These are phyloP conservation scores for Cryptotis parvus DNA, from an alignment of 2,113 vertebrate species.

Conservation along the genomic window DNA sequence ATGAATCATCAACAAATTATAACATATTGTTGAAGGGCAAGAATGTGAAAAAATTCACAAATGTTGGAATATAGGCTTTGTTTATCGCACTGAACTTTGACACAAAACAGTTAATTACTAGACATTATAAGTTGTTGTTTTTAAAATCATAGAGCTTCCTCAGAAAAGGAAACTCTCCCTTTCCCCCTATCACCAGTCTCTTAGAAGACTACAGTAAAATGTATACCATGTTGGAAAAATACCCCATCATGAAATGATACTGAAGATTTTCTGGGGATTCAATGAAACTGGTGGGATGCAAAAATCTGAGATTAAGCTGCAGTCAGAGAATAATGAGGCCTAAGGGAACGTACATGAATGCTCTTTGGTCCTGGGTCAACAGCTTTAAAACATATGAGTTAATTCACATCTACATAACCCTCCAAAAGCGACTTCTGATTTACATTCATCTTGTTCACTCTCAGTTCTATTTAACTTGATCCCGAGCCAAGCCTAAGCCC, in stretches of 20 bases:
- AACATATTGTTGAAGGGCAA: too few species aligned
- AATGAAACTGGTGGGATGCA: constrained; percentile 20
- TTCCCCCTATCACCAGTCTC: background rate
- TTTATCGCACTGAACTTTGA: too few species aligned
- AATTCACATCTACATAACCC: constrained; percentile 21
- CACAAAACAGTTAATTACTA: too few species aligned
- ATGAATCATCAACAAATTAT: too few species aligned
- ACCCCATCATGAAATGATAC: constrained; percentile 9
- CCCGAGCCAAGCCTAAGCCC: constrained; percentile 24
- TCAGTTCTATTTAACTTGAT: constrained; percentile 15
- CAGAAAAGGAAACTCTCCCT: too few species aligned
- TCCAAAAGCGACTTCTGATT: constrained; percentile 40
- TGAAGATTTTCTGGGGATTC: constrained; percentile 32
- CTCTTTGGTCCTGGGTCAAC: constrained; percentile 24
- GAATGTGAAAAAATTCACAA: too few species aligned
- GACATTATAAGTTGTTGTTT: too few species aligned
- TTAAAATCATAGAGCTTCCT: too few species aligned
- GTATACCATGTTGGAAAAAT: constrained; percentile 18
- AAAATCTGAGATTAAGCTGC: constrained; percentile 52
- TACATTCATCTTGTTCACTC: constrained; percentile 5
- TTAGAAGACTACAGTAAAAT: background rate
- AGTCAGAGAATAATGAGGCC: background rate
- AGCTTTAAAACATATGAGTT: constrained; percentile 46
- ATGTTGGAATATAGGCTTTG: too few species aligned
- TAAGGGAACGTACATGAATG: background rate